These are phyloP conservation scores for Zaprionus gabonicus DNA, from an alignment of 1,140 invertebrate genomes.

Conservation along the genomic window DNA sequence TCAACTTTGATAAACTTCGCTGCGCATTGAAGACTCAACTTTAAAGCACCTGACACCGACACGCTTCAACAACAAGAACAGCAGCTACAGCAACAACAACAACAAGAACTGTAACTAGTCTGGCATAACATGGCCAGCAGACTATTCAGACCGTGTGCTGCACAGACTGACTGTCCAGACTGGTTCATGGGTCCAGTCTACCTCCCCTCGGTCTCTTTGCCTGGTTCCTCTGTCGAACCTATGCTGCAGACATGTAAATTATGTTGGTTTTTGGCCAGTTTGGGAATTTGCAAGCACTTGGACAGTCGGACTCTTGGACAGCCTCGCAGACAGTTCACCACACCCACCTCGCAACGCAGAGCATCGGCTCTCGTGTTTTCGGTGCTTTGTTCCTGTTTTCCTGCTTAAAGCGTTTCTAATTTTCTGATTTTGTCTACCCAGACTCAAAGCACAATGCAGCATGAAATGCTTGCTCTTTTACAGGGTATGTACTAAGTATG, in stretches of 20 bases:
- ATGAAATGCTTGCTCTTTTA: neutral
- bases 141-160: conserved; percentile 25
- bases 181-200: conserved; percentile 23
- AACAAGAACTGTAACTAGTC: conserved; percentile 62
- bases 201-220: neutral
- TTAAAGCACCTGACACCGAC: conserved; percentile 45
- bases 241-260: conserved; percentile 77
- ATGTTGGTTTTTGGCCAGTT: conserved; percentile 74
- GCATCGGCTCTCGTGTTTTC: conserved; percentile 3
- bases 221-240: conserved; percentile 53
- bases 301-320: conserved; percentile 33
- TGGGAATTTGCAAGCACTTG: conserved; percentile 54
- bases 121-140: conserved; percentile 69
- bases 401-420: conserved; percentile 51
- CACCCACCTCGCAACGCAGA: neutral
- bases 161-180: conserved; percentile 30
- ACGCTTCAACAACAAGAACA: conserved; percentile 21
- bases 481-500: neutral
- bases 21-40: conserved; percentile 13
- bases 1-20: conserved; percentile 37
- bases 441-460: neutral
- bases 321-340: conserved; percentile 1
- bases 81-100: conserved; percentile 20
- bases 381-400: conserved; percentile 24
- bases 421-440: conserved; percentile 36